Evolutionary conservation across 2,888 invertebrate species (phyloP), one percentile per base, ranked within the genome.

Genomic region (Ecdyonurus torrentis): DNA sequence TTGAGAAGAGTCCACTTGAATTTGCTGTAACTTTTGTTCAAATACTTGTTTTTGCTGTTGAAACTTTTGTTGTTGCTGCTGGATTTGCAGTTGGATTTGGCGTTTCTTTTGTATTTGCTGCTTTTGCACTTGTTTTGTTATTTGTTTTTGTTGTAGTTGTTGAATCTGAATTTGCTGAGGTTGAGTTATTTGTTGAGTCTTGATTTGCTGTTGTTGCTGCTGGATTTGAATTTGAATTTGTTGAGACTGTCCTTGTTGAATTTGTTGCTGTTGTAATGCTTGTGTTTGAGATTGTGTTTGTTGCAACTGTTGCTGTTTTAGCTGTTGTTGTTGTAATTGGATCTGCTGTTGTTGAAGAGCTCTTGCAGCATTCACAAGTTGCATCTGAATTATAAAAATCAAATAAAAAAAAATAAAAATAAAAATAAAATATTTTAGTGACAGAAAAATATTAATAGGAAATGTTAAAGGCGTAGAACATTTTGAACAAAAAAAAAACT

Each of bases 51-150:
- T 37, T 37, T 37, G 37, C 37, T 78, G 79, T 1, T n/a, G n/a
- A n/a, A 70, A 72, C 10, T 72, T 67, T 20, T 71, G 68, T 67
- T 74, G 77, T 66, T 68, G 74, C 65, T 74, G 75, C 25, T 76
- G 77, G n/a, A 76, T 73, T 69, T 76, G 66, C 50, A 59, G 77
- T 53, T 75, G 1, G 74, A 70, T 1, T 72, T 69, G 68, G 58
- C 24, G 67, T 52, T 19, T 63, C 63, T 7, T 66, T 66, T 55
- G 55, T 20, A 20, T 5, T 22, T 55, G n/a, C n/a, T n/a, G n/a
- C n/a, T n/a, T n/a, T n/a, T n/a, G n/a, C n/a, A n/a, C n/a, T n/a
- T n/a, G n/a, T n/a, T n/a, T n/a, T n/a, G n/a, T n/a, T n/a, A n/a
- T n/a, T n/a, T n/a, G 55, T 37, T 37, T 5, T 37, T 37, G 37